Conservation (phyloP, 2,888 invertebrate genomes). For the Mimumesa dahlbomi region DNA sequence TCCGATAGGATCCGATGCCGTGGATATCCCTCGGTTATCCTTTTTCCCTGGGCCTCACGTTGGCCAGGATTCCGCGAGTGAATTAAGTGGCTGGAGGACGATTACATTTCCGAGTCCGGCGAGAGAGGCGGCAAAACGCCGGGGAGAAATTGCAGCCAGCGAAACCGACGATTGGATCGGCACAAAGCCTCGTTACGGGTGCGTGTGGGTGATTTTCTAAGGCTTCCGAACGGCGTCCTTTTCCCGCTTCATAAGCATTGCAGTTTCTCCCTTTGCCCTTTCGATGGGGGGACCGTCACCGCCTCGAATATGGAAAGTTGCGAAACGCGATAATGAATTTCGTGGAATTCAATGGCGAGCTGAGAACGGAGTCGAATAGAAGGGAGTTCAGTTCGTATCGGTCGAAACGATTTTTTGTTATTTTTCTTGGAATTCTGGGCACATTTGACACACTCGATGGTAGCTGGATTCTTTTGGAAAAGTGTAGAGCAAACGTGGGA, state of each 20-base stretch:
- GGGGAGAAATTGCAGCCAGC: slow-evolving; percentile 40
- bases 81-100: slow-evolving; percentile 51
- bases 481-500: no score
- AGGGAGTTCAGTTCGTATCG: no score
- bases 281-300: no score
- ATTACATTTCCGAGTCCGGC: slow-evolving; percentile 46
- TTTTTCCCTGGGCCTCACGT: neutral
- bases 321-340: no score
- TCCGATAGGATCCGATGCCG: slow-evolving; percentile 52
- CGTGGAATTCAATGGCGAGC: no score
- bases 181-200: slow-evolving; percentile 50
- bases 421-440: no score
- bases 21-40: slow-evolving; percentile 23
- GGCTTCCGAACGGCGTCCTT: slow-evolving; percentile 25
- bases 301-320: no score
- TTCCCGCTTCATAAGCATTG: slow-evolving; percentile 9
- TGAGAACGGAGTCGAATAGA: no score
- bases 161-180: slow-evolving; percentile 38
- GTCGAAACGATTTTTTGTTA: no score
- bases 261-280: neutral
- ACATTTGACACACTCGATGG: no score
- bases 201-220: slow-evolving; percentile 32
- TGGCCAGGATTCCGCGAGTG: slow-evolving; percentile 21
- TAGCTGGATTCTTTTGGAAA: no score
- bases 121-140: slow-evolving; percentile 1